These are phyloP conservation scores for Plebejus anna DNA, from an alignment of 2,888 invertebrate genomes.

Conservation along the genomic window DNA sequence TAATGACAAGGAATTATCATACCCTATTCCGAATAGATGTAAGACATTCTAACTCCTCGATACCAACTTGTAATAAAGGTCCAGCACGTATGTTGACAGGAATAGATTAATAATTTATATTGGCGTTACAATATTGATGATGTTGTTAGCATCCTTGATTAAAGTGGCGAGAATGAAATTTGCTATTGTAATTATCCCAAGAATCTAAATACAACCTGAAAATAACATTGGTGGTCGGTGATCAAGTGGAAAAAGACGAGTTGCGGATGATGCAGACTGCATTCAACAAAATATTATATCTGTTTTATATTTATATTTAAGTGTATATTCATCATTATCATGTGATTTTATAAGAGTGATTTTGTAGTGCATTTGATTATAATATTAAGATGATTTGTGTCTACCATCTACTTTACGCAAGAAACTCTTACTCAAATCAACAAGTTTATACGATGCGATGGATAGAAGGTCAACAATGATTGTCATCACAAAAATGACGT, in stretches of 20 bases:
- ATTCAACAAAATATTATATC: too few species aligned
- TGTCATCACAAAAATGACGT: not conserved
- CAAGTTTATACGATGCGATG: not conserved
- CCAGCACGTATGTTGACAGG: slow-evolving; percentile 47
- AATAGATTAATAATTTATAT: slow-evolving; percentile 28
- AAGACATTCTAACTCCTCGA: slow-evolving; percentile 45
- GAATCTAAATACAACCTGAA: not conserved
- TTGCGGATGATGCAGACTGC: too few species aligned
- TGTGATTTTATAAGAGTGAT: too few species aligned
- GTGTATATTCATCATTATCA: too few species aligned
- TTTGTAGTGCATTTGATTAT: too few species aligned
- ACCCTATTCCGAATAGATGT: slow-evolving; percentile 62
- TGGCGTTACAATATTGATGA: slow-evolving; percentile 28
- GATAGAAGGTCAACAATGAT: not conserved
- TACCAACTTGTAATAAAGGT: slow-evolving; percentile 55
- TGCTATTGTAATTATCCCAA: slow-evolving; percentile 5
- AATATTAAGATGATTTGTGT: too few species aligned
- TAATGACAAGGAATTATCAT: slow-evolving; percentile 78
- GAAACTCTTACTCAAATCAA: too few species aligned
- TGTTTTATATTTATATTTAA: too few species aligned
- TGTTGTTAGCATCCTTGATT: slow-evolving; percentile 27
- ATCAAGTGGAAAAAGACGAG: not conserved
- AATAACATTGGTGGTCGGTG: not conserved
- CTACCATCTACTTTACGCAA: too few species aligned
- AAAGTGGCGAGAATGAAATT: slow-evolving; percentile 14